Evolutionary conservation across 2,113 vertebrate species (phyloP), one percentile per base, ranked within the genome.

Genomic region (Mesitornis unicolor): DNA sequence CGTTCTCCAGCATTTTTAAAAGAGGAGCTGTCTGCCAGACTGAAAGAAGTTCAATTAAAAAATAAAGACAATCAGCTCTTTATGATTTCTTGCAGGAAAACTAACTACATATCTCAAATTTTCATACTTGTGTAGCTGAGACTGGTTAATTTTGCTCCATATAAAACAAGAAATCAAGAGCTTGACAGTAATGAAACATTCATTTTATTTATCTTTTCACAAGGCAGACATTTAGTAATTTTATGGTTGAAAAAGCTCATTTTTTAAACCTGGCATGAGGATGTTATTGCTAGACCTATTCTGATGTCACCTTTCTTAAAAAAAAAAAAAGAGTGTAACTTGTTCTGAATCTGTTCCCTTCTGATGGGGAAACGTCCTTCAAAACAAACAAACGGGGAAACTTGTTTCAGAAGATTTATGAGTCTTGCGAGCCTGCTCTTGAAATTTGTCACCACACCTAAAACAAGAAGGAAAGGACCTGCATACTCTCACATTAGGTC

Each of bases 171-270:
- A 96, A 97, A 97, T 96, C 38, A 43, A 96, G 79, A 97, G 80
- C 82, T 90, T 97, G 97, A 97, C 95, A 97, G 94, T 97, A 98
- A 97, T 97, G 97, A 97, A 97, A 95, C 97, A 97, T 98, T 98
- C 82, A 91, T 97, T 97, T 97, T 96, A 97, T 97, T 98, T 98
- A 98, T 98, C 97, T 97, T 97, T 97, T 96, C 97, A 97, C 97
- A 98, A 98, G 96, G 93, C 96, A 98, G 97, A 96, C 97, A 98
- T 97, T 98, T 98, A 98, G 97, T 96, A 97, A 98, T 98, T 97
- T 98, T 98, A 98, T 93, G 97, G 95, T 97, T 97, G 97, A 97
- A 96, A 97, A 98, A 97, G 42, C 90, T 97, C 94, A 47, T 95
- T 98, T 98, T n/a, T 97, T 95, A 97, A 98, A 95, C 92, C 69